Percentiles rank a stretch among this genome's conserved stretches.
Evolutionary conservation across 2,113 vertebrate species (phyloP).

Genomic region (Petroica traversi): DNA sequence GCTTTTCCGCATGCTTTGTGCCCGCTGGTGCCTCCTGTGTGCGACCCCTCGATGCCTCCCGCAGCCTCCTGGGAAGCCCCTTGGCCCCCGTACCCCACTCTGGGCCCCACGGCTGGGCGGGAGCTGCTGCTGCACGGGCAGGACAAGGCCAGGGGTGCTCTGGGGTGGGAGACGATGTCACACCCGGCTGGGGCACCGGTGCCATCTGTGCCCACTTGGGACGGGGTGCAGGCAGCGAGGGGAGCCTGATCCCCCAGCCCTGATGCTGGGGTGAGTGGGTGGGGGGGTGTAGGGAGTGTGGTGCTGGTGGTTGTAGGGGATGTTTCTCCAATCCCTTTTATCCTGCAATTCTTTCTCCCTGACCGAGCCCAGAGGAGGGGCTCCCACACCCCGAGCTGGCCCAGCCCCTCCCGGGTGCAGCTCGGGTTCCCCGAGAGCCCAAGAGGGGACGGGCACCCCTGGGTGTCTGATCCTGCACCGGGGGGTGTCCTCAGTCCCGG

Average conservation of each 20-base stretch:
- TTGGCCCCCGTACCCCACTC: rapidly evolving
- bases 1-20: not conserved
- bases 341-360: not conserved
- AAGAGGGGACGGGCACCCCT: rapidly evolving
- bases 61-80: not conserved
- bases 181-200: rapidly evolving
- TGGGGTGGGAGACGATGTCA: not conserved
- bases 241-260: not conserved
- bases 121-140: rapidly evolving
- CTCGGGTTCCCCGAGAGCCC: not conserved
- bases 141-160: not conserved
- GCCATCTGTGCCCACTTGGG: rapidly evolving
- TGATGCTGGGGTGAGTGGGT: not conserved
- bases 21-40: not conserved
- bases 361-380: not conserved
- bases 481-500: rapidly evolving
- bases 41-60: rapidly evolving
- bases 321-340: rapidly evolving
- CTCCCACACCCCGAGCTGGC: not conserved
- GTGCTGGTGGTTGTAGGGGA: rapidly evolving
- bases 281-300: too few relatives aligned
- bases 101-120: not conserved
- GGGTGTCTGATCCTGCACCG: not conserved
- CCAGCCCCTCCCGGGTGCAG: not conserved
- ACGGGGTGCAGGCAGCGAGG: not conserved